Conservation (phyloP, 1,140 invertebrate species). For the Saxidomus purpurata region DNA sequence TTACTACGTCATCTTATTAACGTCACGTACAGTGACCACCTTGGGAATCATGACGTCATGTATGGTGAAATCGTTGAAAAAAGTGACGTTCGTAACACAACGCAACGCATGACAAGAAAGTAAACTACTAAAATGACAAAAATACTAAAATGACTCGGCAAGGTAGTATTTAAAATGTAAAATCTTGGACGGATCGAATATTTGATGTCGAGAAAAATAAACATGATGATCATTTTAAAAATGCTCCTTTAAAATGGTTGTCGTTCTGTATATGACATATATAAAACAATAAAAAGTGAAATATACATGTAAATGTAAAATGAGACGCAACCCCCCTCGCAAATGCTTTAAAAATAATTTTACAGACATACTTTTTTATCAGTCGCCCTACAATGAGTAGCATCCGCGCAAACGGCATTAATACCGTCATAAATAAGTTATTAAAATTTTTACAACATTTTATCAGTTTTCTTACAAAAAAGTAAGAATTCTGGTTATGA, state of each 20-base stretch:
- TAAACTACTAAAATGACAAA: background rate
- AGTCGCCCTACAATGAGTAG: background rate
- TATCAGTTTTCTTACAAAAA: background rate
- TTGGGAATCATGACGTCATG: too few relatives aligned
- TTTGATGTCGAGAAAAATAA: background rate
- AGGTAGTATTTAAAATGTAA: conserved; percentile 11
- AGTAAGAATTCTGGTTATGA: background rate
- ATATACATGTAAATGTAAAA: background rate
- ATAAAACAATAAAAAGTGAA: conserved; percentile 15
- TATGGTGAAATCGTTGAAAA: too few relatives aligned
- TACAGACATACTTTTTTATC: background rate
- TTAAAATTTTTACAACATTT: conserved; percentile 8
- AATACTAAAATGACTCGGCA: conserved; percentile 40
- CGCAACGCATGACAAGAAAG: background rate
- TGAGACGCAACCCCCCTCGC: conserved; percentile 35
- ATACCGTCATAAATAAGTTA: background rate
- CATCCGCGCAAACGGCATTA: background rate
- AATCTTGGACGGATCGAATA: conserved; percentile 30
- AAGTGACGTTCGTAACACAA: background rate
- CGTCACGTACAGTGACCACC: too few relatives aligned
- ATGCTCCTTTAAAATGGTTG: background rate
- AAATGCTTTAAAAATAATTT: background rate
- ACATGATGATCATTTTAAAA: conserved; percentile 39
- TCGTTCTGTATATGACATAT: conserved; percentile 10
- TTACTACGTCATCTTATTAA: too few relatives aligned